Percentiles rank a stretch among this genome's conserved stretches.
Evolutionary conservation across 2,888 invertebrate species (phyloP).

Genomic region (Lasioglossum morio): DNA sequence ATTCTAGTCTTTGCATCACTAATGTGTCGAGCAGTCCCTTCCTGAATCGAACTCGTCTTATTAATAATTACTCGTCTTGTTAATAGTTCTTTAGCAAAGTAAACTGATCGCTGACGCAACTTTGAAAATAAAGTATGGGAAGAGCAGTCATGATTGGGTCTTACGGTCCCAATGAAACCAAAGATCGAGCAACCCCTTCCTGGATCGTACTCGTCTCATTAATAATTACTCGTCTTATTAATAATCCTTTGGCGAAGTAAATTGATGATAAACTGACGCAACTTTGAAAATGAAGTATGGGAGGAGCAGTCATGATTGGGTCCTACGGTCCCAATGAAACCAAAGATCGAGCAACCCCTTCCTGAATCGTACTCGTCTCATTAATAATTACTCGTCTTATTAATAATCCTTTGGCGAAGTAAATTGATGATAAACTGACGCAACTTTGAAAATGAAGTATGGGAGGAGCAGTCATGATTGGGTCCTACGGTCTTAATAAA

Average conservation of each 20-base stretch:
- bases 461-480: too few relatives aligned
- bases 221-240: neutral
- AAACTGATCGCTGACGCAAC: neutral
- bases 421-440: too few relatives aligned
- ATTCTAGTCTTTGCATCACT: neutral
- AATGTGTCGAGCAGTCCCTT: neutral
- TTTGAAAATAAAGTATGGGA: neutral
- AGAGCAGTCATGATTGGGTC: too few relatives aligned
- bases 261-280: neutral
- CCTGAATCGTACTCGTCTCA: too few relatives aligned
- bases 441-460: too few relatives aligned
- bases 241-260: neutral
- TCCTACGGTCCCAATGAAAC: too few relatives aligned
- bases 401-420: neutral
- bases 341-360: too few relatives aligned
- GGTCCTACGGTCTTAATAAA: too few relatives aligned
- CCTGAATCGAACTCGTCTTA: neutral
- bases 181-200: too few relatives aligned
- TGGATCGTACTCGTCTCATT: neutral
- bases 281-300: neutral
- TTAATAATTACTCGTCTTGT: neutral
- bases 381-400: neutral
- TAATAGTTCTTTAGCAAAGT: neutral
- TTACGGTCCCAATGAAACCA: too few relatives aligned
- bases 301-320: too few relatives aligned